Evolutionary conservation across 2,888 invertebrate species (phyloP).

Genomic region (Hypomecis punctinalis): DNA sequence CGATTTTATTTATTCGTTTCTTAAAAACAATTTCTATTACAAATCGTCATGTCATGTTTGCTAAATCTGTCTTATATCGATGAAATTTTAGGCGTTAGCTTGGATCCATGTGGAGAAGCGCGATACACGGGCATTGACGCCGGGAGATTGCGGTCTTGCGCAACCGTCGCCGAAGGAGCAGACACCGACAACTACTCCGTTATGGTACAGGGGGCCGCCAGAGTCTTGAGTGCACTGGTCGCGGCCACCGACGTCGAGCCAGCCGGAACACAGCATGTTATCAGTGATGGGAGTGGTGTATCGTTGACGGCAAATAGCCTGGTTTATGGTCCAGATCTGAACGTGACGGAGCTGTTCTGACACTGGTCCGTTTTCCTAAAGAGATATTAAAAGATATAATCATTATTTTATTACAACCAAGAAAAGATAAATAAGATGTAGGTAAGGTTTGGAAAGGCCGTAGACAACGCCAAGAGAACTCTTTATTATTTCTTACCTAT

Average conservation of each 20-base stretch:
- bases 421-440: too few relatives aligned
- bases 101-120: constrained; percentile 41
- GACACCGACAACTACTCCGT: constrained; percentile 53
- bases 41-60: too few relatives aligned
- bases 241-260: constrained; percentile 50
- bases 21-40: too few relatives aligned
- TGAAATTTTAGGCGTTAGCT: neutral
- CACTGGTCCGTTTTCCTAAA: constrained; percentile 5
- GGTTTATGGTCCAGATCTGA: constrained; percentile 46
- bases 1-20: neutral
- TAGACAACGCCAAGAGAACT: too few relatives aligned
- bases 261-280: constrained; percentile 63
- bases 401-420: neutral
- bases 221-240: constrained; percentile 57
- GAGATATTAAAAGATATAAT: neutral
- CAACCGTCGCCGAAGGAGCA: constrained; percentile 57
- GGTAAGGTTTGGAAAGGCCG: too few relatives aligned
- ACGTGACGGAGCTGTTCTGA: constrained; percentile 9
- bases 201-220: constrained; percentile 56
- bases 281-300: constrained; percentile 51
- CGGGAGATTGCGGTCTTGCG: constrained; percentile 52
- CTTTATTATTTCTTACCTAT: too few relatives aligned
- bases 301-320: constrained; percentile 48
- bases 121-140: constrained; percentile 57
- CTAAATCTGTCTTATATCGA: neutral